Evolutionary conservation across 2,888 invertebrate species (phyloP).

Genomic region (Lathronympha strigana): DNA sequence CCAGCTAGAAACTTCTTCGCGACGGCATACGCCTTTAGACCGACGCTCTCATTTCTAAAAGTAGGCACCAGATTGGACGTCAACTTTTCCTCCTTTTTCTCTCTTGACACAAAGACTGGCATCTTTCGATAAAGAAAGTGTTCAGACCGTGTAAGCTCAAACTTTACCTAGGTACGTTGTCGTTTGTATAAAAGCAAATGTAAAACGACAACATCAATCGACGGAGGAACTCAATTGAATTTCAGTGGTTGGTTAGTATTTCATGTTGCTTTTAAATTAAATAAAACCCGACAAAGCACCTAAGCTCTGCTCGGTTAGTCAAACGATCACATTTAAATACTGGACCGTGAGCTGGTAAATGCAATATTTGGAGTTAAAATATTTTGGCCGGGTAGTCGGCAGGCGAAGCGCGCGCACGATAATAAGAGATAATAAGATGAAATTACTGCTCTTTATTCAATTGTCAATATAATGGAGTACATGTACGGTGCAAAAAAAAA

Average conservation of each 20-base stretch:
- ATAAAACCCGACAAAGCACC: constrained; percentile 42
- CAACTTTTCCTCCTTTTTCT: constrained; percentile 69
- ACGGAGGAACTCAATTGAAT: constrained; percentile 47
- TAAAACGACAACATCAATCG: constrained; percentile 28
- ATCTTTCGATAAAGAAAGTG: constrained; percentile 61
- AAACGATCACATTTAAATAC: constrained; percentile 45
- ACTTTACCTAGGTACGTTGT: constrained; percentile 45
- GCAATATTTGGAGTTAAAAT: constrained; percentile 43
- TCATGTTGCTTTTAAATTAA: constrained; percentile 32
- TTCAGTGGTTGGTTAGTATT: constrained; percentile 42
- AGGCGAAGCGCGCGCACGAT: constrained; percentile 48
- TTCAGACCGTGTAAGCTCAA: constrained; percentile 52
- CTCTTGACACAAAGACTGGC: constrained; percentile 64
- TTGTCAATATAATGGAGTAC: constrained; percentile 59
- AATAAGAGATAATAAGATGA: constrained; percentile 59
- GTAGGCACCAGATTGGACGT: constrained; percentile 72
- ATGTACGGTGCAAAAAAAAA: constrained; percentile 61
- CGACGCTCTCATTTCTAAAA: constrained; percentile 69
- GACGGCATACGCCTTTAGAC: constrained; percentile 52
- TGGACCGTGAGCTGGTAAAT: constrained; percentile 37
- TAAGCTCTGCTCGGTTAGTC: constrained; percentile 45
- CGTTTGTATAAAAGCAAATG: constrained; percentile 17
- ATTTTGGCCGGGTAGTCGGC: constrained; percentile 41
- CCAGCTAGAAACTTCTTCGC: constrained; percentile 55
- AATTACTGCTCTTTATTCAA: constrained; percentile 56